Base-by-base conservation (phyloP, 2,113 vertebrate species). In the Murina feae region DNA sequence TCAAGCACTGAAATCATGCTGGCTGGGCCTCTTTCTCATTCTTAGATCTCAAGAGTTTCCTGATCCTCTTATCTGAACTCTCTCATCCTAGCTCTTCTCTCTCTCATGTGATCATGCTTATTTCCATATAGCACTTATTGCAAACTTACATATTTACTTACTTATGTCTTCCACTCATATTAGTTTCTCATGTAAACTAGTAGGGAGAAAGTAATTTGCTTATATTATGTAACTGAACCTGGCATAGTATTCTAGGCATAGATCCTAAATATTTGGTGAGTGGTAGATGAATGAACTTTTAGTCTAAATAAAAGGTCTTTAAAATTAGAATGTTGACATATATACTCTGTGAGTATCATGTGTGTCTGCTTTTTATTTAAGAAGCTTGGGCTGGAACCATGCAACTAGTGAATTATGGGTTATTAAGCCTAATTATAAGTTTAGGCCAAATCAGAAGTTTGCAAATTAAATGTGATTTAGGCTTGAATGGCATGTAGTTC, bases 331-430 rank as follows among this genome's bases (percentile, higher is more conserved):
- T 71, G 39, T 89, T 71, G n/a, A 69, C 44, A 28, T 39, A 66
- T 74, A 82, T 44, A 44, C 35, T 83, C 25, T 68, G 16, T 83
- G 49, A 86, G 8, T 93, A 42, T 75, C 39, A 68, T 68, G 23
- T 78, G 2, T 94, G 55, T 88, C 75, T 92, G 30, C 13, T 60
- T 83, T 91, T 85, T 39, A 89, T 91, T 82, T 92, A 91, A 82
- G 44, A 85, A 89, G 6, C 49, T 53, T 37, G 69, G 30, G 11
- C 32, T 84, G 2, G 49, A 88, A n/a, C 44, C 68, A 68, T 25
- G n/a, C 20, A 51, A 1, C 83, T 84, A 83, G 17, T 84, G 30
- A 80, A 65, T 85, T 91, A 17, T 60, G 32, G 20, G 23, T 90
- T 84, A 30, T 49, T 81, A 81, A 81, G 9, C 42, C 32, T 30